A percentile compares a stretch with the other conserved stretches of the same genome.
Conservation (phyloP, 2,797 vertebrate genomes). For the Rhyacichthys aspro region DNA sequence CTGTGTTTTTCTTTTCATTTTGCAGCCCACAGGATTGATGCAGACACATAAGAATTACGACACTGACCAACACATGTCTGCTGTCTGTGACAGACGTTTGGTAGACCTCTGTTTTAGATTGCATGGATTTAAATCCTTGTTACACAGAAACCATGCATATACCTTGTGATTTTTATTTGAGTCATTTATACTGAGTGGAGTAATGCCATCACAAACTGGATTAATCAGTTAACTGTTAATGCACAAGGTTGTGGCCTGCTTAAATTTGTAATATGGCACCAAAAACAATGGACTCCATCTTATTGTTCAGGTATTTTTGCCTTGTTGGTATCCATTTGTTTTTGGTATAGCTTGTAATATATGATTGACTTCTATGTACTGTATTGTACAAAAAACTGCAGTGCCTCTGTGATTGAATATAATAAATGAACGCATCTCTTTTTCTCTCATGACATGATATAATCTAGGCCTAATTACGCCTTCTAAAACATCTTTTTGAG, state of each 20-base stretch:
- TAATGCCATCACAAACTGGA: constrained; percentile 45
- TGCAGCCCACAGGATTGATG: constrained; percentile 96
- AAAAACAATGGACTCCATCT: constrained; percentile 53
- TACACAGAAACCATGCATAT: constrained; percentile 64
- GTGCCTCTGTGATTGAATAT: constrained; percentile 76
- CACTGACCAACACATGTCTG: constrained; percentile 46
- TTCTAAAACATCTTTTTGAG: constrained; percentile 27
- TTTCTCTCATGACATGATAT: constrained; percentile 71
- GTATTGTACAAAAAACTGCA: constrained; percentile 71
- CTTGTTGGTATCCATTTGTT: constrained; percentile 56
- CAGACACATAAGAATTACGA: constrained; percentile 85
- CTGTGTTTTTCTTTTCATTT: constrained; percentile 25
- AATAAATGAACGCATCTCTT: constrained; percentile 68
- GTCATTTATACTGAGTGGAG: constrained; percentile 59
- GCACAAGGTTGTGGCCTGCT: constrained; percentile 54
- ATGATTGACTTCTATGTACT: constrained; percentile 61
- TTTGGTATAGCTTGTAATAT: constrained; percentile 64
- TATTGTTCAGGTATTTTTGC: constrained; percentile 34
- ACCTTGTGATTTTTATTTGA: constrained; percentile 66
- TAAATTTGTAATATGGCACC: constrained; percentile 54
- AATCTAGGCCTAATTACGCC: constrained; percentile 54
- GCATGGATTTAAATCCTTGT: constrained; percentile 54
- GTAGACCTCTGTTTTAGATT: constrained; percentile 68
- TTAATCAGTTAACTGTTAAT: constrained; percentile 41
- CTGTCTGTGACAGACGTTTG: constrained; percentile 57